Percentiles rank a stretch among this genome's conserved stretches.
Conservation (phyloP, 2,113 vertebrate genomes). For the Cephalopterus ornatus region DNA sequence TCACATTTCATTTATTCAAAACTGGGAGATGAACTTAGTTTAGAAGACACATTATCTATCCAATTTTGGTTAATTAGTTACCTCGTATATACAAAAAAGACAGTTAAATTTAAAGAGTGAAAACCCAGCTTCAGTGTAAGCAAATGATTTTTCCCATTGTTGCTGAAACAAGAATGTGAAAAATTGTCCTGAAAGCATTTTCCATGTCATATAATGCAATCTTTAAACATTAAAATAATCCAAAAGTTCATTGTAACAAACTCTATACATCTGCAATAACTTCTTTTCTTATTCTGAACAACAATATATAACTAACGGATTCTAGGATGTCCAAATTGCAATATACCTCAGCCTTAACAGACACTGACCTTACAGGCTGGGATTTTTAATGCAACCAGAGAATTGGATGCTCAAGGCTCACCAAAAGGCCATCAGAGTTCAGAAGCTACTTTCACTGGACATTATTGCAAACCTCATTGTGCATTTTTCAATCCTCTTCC, state of each 20-base stretch:
- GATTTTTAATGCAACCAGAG: neutral
- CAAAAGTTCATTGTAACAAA: neutral
- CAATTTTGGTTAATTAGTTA: neutral
- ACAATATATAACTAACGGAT: neutral
- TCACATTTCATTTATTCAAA: neutral
- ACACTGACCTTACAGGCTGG: neutral
- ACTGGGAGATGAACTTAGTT: neutral
- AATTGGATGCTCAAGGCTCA: neutral
- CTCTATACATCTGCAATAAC: neutral
- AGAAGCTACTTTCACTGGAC: neutral
- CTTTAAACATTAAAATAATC: neutral
- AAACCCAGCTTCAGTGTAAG: neutral
- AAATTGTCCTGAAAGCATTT: neutral
- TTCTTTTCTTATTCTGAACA: neutral
- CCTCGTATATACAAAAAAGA: neutral
- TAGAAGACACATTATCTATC: neutral
- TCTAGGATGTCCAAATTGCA: neutral
- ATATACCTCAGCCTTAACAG: neutral
- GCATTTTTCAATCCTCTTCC: neutral
- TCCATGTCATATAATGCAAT: neutral
- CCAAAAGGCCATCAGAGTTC: neutral
- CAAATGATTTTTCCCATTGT: neutral
- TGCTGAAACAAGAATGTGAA: neutral
- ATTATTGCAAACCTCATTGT: neutral
- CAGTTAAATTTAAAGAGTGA: neutral